These are phyloP conservation scores for Eulemur rufifrons DNA, from an alignment of 2,113 vertebrate species.

Conservation along the genomic window DNA sequence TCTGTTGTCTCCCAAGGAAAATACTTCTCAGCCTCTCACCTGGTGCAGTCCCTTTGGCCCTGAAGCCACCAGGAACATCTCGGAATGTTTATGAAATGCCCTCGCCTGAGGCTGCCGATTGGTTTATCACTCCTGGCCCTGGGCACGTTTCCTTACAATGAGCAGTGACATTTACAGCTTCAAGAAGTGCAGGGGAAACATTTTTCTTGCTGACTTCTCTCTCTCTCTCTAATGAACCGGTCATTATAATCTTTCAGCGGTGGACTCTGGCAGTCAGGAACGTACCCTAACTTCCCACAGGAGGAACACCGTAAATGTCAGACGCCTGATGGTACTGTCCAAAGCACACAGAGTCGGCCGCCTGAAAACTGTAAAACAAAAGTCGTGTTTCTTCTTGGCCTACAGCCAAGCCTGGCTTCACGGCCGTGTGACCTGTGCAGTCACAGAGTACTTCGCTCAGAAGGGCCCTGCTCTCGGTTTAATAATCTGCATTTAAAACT, in stretches of 20 bases:
- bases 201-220: conserved; percentile 67
- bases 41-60: not conserved
- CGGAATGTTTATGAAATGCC: not conserved
- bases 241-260: conserved; percentile 27
- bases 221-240: conserved; percentile 20
- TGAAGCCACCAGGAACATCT: not conserved
- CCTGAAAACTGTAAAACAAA: not conserved
- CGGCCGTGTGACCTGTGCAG: fast-evolving
- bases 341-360: not conserved
- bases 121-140: conserved; percentile 48
- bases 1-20: not conserved
- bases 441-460: not conserved
- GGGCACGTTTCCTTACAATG: conserved; percentile 20
- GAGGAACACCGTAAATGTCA: conserved; percentile 30
- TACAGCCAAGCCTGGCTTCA: not conserved
- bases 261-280: not conserved
- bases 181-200: conserved; percentile 36
- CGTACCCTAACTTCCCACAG: not conserved
- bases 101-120: not conserved
- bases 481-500: not conserved
- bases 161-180: conserved; percentile 69
- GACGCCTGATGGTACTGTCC: not conserved
- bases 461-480: not conserved
- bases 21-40: not conserved
- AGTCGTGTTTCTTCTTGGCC: not conserved